A percentile compares a stretch with the other conserved stretches of the same genome.
These are phyloP conservation scores for Ommatoiulus sabulosus DNA, from an alignment of 2,888 invertebrate genomes.

Conservation along the genomic window DNA sequence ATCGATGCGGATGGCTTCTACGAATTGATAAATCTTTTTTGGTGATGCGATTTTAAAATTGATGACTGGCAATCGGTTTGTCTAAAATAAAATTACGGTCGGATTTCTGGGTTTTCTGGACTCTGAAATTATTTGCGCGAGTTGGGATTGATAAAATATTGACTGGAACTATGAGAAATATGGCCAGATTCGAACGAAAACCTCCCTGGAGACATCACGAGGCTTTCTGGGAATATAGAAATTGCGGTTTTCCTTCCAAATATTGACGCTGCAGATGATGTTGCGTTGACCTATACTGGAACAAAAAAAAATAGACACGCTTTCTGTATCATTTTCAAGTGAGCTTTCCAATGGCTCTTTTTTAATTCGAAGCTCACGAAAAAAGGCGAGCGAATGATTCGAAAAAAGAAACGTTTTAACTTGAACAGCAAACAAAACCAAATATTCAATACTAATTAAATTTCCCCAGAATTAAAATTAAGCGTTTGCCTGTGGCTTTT, in stretches of 20 bases:
- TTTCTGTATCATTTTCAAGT: no score
- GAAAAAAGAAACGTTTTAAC: background rate
- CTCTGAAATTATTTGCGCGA: conserved; percentile 8
- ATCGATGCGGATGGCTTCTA: background rate
- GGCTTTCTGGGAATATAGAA: background rate
- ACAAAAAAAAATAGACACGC: background rate
- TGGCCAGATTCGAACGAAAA: background rate
- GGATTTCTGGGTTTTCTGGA: background rate
- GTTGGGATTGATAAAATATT: conserved; percentile 16
- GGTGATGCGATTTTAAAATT: conserved; percentile 18
- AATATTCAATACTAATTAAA: background rate
- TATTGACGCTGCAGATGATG: background rate
- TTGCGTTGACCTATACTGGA: background rate
- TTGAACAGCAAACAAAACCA: background rate
- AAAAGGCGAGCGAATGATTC: background rate
- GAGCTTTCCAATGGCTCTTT: no score
- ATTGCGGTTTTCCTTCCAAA: background rate
- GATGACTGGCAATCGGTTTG: conserved; percentile 32
- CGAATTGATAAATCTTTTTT: conserved; percentile 37
- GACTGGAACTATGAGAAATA: background rate
- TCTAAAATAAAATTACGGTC: conserved; percentile 29
- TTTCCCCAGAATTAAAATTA: background rate
- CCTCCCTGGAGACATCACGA: background rate
- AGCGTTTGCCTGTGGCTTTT: background rate
- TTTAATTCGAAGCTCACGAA: background rate